Evolutionary conservation across 2,797 vertebrate genomes (phyloP).

Genomic region (Malurus leucopterus): DNA sequence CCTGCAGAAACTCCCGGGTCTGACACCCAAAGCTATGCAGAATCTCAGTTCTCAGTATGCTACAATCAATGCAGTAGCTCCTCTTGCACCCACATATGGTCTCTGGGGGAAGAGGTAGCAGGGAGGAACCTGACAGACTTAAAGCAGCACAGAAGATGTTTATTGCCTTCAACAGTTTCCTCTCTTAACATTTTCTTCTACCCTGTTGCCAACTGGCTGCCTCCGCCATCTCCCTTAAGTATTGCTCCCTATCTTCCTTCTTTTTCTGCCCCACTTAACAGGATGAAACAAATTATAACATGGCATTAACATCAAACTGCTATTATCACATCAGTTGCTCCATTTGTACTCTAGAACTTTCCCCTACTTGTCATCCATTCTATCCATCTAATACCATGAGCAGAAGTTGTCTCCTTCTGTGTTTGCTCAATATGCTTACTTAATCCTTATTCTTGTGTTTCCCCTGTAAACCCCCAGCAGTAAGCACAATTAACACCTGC

Average conservation of each 20-base stretch:
- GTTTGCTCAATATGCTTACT: neutral
- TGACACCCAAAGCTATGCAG: neutral
- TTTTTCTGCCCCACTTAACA: neutral
- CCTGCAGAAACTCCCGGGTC: neutral
- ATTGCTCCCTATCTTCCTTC: neutral
- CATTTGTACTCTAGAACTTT: neutral
- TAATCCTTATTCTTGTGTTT: neutral
- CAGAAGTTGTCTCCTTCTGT: neutral
- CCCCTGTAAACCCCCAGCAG: neutral
- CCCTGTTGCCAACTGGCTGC: neutral
- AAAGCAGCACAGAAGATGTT: neutral
- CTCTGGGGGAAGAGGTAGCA: neutral
- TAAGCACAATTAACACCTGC: neutral
- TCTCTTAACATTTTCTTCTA: neutral
- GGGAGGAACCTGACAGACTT: neutral
- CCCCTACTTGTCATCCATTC: neutral
- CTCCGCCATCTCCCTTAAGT: neutral
- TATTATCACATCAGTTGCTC: neutral
- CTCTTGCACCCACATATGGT: neutral
- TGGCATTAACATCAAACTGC: neutral
- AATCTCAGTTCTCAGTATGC: neutral
- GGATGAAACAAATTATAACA: neutral
- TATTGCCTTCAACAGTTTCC: neutral
- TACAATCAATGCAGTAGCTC: neutral
- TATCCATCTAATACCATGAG: neutral